A percentile compares a stretch with the other conserved stretches of the same genome.
Evolutionary conservation across 1,140 invertebrate species (phyloP).

Genomic region (Drosophila repleta): DNA sequence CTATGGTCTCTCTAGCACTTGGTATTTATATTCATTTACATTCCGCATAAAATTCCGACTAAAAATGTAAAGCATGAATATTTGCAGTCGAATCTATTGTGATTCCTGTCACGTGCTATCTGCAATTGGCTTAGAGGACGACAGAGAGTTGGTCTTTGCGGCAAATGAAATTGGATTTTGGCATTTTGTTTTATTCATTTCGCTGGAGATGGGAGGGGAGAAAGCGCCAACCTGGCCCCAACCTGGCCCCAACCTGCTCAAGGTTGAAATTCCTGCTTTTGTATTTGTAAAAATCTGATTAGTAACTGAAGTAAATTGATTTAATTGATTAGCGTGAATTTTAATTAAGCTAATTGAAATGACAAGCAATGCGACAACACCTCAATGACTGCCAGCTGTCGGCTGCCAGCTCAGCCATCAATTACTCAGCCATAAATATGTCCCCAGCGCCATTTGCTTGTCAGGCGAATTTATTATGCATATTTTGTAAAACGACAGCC

Average conservation of each 20-base stretch:
- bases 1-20: neutral
- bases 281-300: constrained; percentile 18
- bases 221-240: neutral
- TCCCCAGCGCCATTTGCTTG: constrained; percentile 14
- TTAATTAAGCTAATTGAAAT: constrained; percentile 31
- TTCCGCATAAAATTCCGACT: constrained; percentile 5
- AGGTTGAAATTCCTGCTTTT: constrained; percentile 7
- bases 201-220: neutral
- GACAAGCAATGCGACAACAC: constrained; percentile 17
- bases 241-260: constrained; percentile 16
- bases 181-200: constrained; percentile 12
- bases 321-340: constrained; percentile 25
- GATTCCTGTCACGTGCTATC: constrained; percentile 32
- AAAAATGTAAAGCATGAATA: constrained; percentile 29
- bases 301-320: constrained; percentile 21
- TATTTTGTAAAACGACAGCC: constrained; percentile 29
- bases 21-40: constrained; percentile 11
- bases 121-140: constrained; percentile 19
- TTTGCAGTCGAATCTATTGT: constrained; percentile 26
- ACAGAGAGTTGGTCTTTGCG: constrained; percentile 6
- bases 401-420: constrained; percentile 7
- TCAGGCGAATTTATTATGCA: constrained; percentile 27
- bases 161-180: constrained; percentile 35
- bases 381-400: constrained; percentile 14
- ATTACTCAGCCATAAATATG: constrained; percentile 40